These are phyloP conservation scores for Pteruthius melanotis DNA, from an alignment of 2,113 vertebrate genomes.

Conservation along the genomic window DNA sequence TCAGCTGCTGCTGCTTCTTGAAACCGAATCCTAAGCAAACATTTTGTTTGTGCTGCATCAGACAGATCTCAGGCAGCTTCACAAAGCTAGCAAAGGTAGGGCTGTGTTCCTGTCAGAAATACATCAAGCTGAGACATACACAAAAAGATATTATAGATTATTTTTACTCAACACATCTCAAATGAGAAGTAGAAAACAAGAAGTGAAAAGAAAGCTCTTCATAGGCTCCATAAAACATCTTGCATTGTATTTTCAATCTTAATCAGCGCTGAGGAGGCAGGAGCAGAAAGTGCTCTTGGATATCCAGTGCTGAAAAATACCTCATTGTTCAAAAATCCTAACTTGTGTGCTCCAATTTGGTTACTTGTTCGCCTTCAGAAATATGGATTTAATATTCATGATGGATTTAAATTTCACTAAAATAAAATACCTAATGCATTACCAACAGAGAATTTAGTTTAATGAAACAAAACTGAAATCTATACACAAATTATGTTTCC, in stretches of 20 bases:
- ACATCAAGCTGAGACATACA: background rate
- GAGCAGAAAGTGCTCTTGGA: background rate
- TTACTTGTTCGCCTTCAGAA: background rate
- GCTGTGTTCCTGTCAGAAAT: background rate
- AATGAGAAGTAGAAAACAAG: background rate
- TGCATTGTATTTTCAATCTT: background rate
- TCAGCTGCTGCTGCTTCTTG: background rate
- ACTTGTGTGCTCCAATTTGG: background rate
- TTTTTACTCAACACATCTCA: background rate
- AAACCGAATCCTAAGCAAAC: conserved; percentile 7
- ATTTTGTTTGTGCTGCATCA: background rate
- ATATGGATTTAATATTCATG: conserved; percentile 51
- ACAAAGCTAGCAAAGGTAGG: background rate
- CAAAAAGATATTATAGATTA: background rate
- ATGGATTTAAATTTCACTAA: conserved; percentile 15
- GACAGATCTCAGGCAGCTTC: background rate
- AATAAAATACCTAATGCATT: conserved; percentile 8
- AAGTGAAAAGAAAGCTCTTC: background rate
- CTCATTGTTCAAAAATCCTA: conserved; percentile 34
- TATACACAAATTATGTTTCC: background rate
- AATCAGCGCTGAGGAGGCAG: background rate
- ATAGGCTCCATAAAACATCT: background rate
- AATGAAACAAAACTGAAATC: background rate
- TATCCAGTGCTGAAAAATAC: background rate
- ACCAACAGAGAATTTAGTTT: conserved; percentile 6